Evolutionary conservation across 2,797 vertebrate species (phyloP), one percentile per base, ranked within the genome.

Genomic region (Lagorchestes hirsutus): DNA sequence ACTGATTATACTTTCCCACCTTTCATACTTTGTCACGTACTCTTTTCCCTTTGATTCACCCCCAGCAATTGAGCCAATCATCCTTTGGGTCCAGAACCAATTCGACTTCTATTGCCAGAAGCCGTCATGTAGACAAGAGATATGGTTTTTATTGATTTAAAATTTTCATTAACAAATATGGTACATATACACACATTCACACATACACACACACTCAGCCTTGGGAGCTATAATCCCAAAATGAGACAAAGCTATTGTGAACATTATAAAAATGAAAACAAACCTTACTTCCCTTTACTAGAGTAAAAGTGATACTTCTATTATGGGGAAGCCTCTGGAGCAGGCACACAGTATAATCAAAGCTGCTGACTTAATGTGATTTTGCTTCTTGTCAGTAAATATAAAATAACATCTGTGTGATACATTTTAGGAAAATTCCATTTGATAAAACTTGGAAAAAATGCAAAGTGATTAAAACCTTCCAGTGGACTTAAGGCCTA

Each of bases 361-460:
- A 98, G 97, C 22, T 97, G 97, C 97, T 97, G 97, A 98, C 94
- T 98, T 98, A 97, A 98, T 97, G 92, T 94, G 95, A 97, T 98
- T 98, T 98, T 97, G 92, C 97, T 97, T 96, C 96, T 97, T 97
- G 96, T 95, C 97, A 97, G 97, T 97, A 98, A 98, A 97, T 94
- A 97, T 96, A 97, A 98, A 98, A 96, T 93, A 98, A 98, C 90
- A 94, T 95, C 93, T n/a, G 87, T 94, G 96, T 50, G 97, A 97
- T 97, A 95, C 40, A 96, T 96, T 96, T 97, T 96, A 97, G 98
- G 97, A 95, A 97, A 97, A 97, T 91, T 91, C 8, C 90, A 92
- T 94, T 93, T 95, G 96, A 97, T 96, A 97, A 97, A 97, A 97
- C 90, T 50, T 31, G 40, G 46, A 0, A 29, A 16, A 18, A 95